Evolutionary conservation across 2,888 invertebrate genomes (phyloP).

Genomic region (Cancer borealis): DNA sequence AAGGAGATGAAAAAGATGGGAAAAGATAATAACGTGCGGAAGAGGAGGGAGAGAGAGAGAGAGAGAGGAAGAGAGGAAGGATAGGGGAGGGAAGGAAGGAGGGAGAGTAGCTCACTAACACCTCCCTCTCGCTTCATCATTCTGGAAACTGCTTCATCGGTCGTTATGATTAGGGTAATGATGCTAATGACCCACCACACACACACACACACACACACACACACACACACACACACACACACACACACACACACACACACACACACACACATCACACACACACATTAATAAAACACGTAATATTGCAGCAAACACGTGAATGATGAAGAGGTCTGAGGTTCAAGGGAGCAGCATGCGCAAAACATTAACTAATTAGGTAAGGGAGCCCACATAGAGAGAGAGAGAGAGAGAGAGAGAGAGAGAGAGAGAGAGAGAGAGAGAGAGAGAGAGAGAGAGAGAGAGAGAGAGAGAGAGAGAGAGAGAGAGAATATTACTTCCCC

Average conservation of each 20-base stretch:
- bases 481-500: background rate
- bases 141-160: no score
- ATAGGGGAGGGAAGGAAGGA: background rate
- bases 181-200: background rate
- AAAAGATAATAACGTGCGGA: no score
- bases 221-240: background rate
- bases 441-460: background rate
- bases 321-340: background rate
- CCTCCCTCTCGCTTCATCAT: background rate
- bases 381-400: background rate
- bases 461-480: background rate
- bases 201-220: slow-evolving; percentile 11
- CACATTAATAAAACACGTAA: background rate
- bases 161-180: no score
- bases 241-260: background rate
- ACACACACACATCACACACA: background rate
- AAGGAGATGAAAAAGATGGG: no score
- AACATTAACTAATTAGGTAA: background rate
- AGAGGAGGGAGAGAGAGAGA: no score
- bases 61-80: no score
- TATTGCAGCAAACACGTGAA: background rate
- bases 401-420: background rate
- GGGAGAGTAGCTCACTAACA: background rate
- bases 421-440: background rate
- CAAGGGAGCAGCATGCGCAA: background rate